Evolutionary conservation across 2,888 invertebrate genomes (phyloP), one percentile per base, ranked within the genome.

Genomic region (Idaea aversata): DNA sequence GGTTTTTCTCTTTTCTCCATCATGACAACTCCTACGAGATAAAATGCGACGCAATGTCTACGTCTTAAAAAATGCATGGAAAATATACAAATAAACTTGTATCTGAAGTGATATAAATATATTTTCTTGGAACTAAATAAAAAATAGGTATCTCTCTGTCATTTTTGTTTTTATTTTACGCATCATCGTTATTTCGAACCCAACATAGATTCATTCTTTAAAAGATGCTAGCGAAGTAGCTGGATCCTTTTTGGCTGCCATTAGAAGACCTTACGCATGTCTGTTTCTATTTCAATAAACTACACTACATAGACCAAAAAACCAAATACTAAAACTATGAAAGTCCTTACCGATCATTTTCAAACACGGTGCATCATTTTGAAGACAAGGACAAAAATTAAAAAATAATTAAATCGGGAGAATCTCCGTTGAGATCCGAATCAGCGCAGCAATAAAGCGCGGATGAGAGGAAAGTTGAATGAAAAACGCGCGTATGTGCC

Each of bases 1-100:
- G 75, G 81, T 84, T 85, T 84, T 85, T 87, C 86, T 88, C 89
- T 88, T 88, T 84, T 87, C 87, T 88, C 84, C 83, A 82, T 84
- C 81, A 82, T 83, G 88, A 88, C 88, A 90, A 85, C 78, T 88
- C 82, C 80, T 85, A 77, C 80, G 75, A 83, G 82, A 87, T 84
- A 82, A 85, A 85, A 86, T 81, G 79, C 79, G 83, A 78, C 80
- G 78, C 76, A 82, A 77, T 85, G 80, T 77, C 74, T 75, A 71
- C 72, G 71, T 77, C 74, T 72, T 70, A 64, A 72, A 77, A 76
- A 76, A 74, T 78, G 73, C 68, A 72, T 71, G 71, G 75, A 74
- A 74, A 71, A 76, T 72, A 66, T 47, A 47, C 47, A 47, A 47
- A 47, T 47, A 3, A 47, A 59, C 15, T 59, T 59, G 58, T 16